Evolutionary conservation across 2,888 invertebrate genomes (phyloP).

Genomic region (Dendrolimus pini): DNA sequence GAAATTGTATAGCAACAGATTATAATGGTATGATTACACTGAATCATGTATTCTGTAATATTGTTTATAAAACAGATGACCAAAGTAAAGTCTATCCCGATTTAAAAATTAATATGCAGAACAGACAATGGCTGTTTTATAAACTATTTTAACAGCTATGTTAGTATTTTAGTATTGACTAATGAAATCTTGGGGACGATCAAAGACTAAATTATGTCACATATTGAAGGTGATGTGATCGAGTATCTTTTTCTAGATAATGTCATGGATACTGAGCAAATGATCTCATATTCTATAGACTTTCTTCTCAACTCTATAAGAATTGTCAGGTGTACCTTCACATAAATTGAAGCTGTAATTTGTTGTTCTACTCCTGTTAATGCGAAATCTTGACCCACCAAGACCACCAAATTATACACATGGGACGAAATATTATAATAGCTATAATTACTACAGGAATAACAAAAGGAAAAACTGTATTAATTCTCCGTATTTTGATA

Average conservation of each 20-base stretch:
- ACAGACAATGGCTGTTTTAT: too few species aligned
- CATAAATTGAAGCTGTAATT: conserved; percentile 21
- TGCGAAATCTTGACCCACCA: conserved; percentile 21
- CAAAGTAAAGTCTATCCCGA: too few species aligned
- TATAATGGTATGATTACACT: too few species aligned
- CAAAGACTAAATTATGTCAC: conserved; percentile 1
- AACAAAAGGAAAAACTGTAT: conserved; percentile 14
- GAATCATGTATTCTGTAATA: too few species aligned
- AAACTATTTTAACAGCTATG: too few species aligned
- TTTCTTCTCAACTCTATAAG: conserved; percentile 24
- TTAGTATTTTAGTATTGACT: too few species aligned
- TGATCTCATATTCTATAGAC: conserved; percentile 12
- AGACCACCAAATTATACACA: conserved; percentile 10
- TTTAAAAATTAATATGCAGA: too few species aligned
- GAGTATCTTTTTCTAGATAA: conserved; percentile 13
- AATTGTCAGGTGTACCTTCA: conserved; percentile 20
- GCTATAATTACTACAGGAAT: conserved; percentile 15
- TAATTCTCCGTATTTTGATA: conserved; percentile 19
- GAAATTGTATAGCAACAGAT: too few species aligned
- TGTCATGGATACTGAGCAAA: conserved; percentile 12
- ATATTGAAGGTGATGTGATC: conserved; percentile 9
- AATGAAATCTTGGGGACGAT: too few species aligned
- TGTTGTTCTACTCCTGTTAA: conserved; percentile 21
- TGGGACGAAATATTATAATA: conserved; percentile 13
- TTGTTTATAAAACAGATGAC: too few species aligned